Evolutionary conservation across 1,140 invertebrate species (phyloP).

Genomic region (Drosophila suzukii): DNA sequence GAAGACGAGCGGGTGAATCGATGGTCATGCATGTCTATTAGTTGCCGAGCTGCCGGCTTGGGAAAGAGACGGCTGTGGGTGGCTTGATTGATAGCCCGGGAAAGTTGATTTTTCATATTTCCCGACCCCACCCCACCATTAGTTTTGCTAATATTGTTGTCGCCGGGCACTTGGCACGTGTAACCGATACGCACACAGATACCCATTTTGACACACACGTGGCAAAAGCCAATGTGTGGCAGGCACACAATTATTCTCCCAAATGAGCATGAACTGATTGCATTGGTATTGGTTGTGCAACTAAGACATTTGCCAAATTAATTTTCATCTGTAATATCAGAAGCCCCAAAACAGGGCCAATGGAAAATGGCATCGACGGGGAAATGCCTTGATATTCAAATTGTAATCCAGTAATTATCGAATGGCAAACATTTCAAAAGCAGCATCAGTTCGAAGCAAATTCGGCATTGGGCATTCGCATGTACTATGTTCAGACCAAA

Average conservation of each 20-base stretch:
- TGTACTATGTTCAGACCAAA: slow-evolving; percentile 8
- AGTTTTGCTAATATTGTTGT: slow-evolving; percentile 44
- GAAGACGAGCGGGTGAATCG: slow-evolving; percentile 15
- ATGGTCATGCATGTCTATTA: slow-evolving; percentile 66
- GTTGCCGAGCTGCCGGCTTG: slow-evolving; percentile 21
- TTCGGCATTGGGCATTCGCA: slow-evolving; percentile 15
- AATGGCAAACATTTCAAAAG: slow-evolving; percentile 14
- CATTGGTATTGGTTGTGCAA: slow-evolving; percentile 46
- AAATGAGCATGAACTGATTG: slow-evolving; percentile 18
- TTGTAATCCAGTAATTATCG: slow-evolving; percentile 19
- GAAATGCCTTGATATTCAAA: neutral
- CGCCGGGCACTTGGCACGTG: slow-evolving; percentile 56
- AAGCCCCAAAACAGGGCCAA: slow-evolving; percentile 6
- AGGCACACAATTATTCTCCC: slow-evolving; percentile 46
- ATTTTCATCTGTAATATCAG: slow-evolving; percentile 32
- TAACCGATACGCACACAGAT: slow-evolving; percentile 41
- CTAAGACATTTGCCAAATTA: slow-evolving; percentile 66
- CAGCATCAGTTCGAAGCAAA: neutral
- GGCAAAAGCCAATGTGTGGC: slow-evolving; percentile 12
- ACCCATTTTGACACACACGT: slow-evolving; percentile 1
- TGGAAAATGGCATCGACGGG: slow-evolving; percentile 16
- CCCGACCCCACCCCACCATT: slow-evolving; percentile 2
- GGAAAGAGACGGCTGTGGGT: slow-evolving; percentile 23
- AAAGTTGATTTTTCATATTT: slow-evolving; percentile 74
- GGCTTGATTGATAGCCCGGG: slow-evolving; percentile 66